phyloP scores from a whole-genome alignment of 2,113 vertebrate species.

The Labrus mixtus region DNA sequence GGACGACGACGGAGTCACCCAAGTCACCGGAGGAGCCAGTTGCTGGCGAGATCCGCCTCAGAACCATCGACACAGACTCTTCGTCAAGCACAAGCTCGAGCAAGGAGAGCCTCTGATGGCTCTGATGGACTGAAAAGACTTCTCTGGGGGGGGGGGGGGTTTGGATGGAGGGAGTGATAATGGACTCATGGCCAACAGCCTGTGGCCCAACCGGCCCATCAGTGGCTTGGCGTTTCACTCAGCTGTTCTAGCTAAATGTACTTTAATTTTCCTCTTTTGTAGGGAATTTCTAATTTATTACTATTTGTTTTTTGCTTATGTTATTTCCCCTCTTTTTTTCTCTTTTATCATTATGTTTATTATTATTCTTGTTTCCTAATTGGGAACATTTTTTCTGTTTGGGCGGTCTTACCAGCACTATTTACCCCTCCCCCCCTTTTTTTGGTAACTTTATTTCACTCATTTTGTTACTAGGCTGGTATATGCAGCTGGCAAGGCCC shows the following conservation, averaged over 20 bases:
- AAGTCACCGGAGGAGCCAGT: conserved; percentile 83
- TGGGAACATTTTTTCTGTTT: conserved; percentile 85
- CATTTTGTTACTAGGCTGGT: conserved; percentile 86
- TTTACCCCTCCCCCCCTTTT: conserved; percentile 60
- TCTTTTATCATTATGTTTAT: conserved; percentile 25
- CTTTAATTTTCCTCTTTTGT: conserved; percentile 80
- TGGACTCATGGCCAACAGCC: conserved; percentile 74
- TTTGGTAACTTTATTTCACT: conserved; percentile 54
- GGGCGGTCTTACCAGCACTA: conserved; percentile 89
- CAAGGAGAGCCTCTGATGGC: conserved; percentile 95
- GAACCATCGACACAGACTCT: conserved; percentile 89
- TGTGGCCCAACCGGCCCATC: conserved; percentile 64
- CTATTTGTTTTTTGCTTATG: conserved; percentile 82
- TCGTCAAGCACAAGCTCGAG: conserved; percentile 96
- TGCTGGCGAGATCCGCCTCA: conserved; percentile 88
- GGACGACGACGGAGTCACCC: conserved; percentile 81
- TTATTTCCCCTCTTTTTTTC: conserved; percentile 75
- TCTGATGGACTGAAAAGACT: conserved; percentile 78
- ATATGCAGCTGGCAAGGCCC: conserved; percentile 89
- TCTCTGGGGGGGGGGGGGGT: conserved; percentile 38
- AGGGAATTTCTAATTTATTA: conserved; percentile 88
- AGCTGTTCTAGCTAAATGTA: conserved; percentile 63
- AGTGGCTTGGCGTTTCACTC: conserved; percentile 22
- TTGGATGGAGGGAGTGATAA: conserved; percentile 71
- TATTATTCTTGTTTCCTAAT: conserved; percentile 76